Evolutionary conservation across 2,797 vertebrate genomes (phyloP), one percentile per base, ranked within the genome.

Genomic region (Morus bassanus): DNA sequence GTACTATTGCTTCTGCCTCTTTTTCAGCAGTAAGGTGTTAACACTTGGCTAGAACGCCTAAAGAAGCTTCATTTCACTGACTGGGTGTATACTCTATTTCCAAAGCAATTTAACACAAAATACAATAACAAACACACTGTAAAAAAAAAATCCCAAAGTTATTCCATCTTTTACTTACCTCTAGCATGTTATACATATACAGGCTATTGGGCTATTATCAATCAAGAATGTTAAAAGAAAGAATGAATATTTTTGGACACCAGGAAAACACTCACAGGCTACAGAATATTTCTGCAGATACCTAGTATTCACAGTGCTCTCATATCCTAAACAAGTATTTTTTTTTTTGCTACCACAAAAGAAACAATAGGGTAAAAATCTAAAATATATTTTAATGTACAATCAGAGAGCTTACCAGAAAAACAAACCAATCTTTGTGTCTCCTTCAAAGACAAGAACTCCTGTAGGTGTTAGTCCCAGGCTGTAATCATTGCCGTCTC

Each of bases 401-500:
- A 85, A 45, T 82, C 75, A 91, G 33, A 84, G 41, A 94, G 12
- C 98, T 98, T 98, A 99, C 99, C 99, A 99, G 98, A 99, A 99
- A 97, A 99, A 99, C 81, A 99, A 98, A 70, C 99, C 99, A 65
- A 99, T 99, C 98, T 99, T 99, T 54, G 99, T 99, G 88, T 99
- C 98, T 93, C 99, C 99, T 98, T 99, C 99, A 97, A 99, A 99
- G 75, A 99, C 99, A 93, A 99, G 98, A 89, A 99, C 99, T 96
- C 99, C 99, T 24, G 99, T 99, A 68, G 99, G 99, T 51, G 99
- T 99, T 92, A 99, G 97, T 94, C 99, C 99, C 95, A 99, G 98
- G 97, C 99, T 99, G 97, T 99, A 99, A 97, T 99, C 99, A 95
- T 99, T 99, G 82, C 99, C 99, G 12, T 99, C 99, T 97, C 99